These are phyloP conservation scores for Platycercus adscitus DNA, from an alignment of 2,113 vertebrate genomes.

Conservation along the genomic window DNA sequence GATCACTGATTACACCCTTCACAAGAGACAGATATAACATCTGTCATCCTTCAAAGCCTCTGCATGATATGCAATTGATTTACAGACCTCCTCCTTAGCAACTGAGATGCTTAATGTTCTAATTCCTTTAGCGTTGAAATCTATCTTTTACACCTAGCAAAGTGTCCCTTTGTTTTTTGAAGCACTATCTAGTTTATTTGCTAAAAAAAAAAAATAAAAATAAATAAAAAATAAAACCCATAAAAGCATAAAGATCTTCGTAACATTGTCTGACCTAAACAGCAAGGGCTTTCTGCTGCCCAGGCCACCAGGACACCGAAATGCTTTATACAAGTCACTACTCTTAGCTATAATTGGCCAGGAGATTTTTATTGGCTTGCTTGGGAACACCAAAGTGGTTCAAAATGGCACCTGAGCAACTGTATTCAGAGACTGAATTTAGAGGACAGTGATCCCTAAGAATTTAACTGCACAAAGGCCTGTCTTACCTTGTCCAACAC, in stretches of 20 bases:
- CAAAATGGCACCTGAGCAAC: not conserved
- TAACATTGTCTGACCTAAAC: not conserved
- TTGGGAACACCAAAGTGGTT: not conserved
- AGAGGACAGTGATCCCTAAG: not conserved
- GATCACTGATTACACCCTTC: slow-evolving; percentile 50
- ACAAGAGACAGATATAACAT: slow-evolving; percentile 31
- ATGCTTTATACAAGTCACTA: not conserved
- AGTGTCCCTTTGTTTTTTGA: not conserved
- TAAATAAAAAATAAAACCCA: not conserved
- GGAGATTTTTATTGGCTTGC: not conserved
- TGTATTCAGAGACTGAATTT: not conserved
- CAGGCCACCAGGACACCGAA: not conserved
- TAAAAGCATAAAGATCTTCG: not conserved
- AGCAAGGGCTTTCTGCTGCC: not conserved
- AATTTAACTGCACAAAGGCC: not conserved
- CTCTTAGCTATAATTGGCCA: not conserved
- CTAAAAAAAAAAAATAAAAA: not conserved
- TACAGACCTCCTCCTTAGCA: slow-evolving; percentile 15
- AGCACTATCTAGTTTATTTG: not conserved
- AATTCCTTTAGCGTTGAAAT: not conserved
- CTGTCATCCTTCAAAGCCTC: slow-evolving; percentile 43
- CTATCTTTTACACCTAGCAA: not conserved
- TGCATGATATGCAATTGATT: slow-evolving; percentile 30
- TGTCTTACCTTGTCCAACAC: not conserved
- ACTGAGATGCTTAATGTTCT: not conserved